Percentiles rank a stretch among this genome's conserved stretches.
Conservation (phyloP, 2,888 invertebrate species). For the Oconnorella tubifera region DNA sequence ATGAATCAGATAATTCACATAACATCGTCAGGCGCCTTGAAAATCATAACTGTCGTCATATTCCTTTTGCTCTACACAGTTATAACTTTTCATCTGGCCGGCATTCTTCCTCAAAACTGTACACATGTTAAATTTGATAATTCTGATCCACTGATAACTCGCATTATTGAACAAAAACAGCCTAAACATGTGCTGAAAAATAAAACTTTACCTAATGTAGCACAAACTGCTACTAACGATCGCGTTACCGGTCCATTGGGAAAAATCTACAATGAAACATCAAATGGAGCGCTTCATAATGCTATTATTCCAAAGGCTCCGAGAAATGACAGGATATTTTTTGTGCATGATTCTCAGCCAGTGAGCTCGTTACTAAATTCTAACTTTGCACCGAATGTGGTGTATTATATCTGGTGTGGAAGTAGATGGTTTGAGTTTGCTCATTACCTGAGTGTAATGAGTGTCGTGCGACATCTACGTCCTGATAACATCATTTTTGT, state of each 20-base stretch:
- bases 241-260: not conserved
- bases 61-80: slow-evolving; percentile 18
- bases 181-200: not conserved
- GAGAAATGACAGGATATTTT: too few species aligned
- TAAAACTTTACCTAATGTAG: not conserved
- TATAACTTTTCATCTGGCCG: slow-evolving; percentile 18
- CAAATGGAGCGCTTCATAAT: too few species aligned
- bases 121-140: too few species aligned
- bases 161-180: slow-evolving; percentile 6
- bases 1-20: slow-evolving; percentile 6
- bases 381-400: slow-evolving; percentile 30
- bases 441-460: slow-evolving; percentile 47
- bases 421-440: slow-evolving; percentile 43
- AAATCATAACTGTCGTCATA: slow-evolving; percentile 7
- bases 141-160: too few species aligned
- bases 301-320: not conserved
- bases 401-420: slow-evolving; percentile 48
- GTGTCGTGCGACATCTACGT: slow-evolving; percentile 42
- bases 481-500: slow-evolving; percentile 48
- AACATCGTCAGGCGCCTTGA: not conserved
- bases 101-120: slow-evolving; percentile 17
- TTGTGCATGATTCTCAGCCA: slow-evolving; percentile 16
- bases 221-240: not conserved
- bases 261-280: too few species aligned
- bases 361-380: slow-evolving; percentile 20